Base-by-base conservation (phyloP, 2,888 invertebrate species). In the Dryococelus australis region DNA sequence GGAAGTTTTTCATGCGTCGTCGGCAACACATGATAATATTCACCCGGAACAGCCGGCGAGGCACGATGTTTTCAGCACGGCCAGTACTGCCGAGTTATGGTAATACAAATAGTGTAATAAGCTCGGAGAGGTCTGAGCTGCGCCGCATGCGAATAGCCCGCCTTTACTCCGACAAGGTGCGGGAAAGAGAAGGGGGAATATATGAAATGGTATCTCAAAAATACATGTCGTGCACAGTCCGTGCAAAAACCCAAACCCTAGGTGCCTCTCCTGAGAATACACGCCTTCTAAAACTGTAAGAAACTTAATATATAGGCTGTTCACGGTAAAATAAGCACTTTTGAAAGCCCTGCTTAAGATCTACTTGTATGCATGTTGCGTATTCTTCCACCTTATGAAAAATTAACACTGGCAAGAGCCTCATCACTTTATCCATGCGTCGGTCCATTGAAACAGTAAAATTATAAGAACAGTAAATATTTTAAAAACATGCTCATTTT, bases 151-250 rank as follows among this genome's bases (percentile, higher is more conserved):
- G n/a, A 53, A 86, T 53, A 20, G 53, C 65, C 26, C 51, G 78
- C 78, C 86, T 43, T 65, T 47, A 24, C 53, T 53, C 47, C 53
- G 28, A 53, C 86, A 84, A 85, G 86, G 84, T 85, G 43, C 51
- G 79, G 86, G 84, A 47, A 87, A 85, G 86, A 84, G 84, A 84
- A 81, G 79, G 47, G 86, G 84, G 84, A 87, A 85, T 80, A 86
- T 86, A 87, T 87, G 84, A 86, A 87, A 87, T 86, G 87, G 84
- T 86, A 87, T 86, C 86, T 84, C 47, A 86, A 86, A 86, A 85
- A 86, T 86, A 47, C 79, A 86, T 84, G 86, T 84, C n/a, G 47
- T 24, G 27, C 51, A 85, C 51, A 28, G 51, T 85, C 53, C 85
- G n/a, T 28, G 27, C 47, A 16, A 84, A 43, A 84, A 84, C 24